Evolutionary conservation across 1,140 invertebrate genomes (phyloP), one percentile per base, ranked within the genome.

Genomic region (Drosophila rhopaloa): DNA sequence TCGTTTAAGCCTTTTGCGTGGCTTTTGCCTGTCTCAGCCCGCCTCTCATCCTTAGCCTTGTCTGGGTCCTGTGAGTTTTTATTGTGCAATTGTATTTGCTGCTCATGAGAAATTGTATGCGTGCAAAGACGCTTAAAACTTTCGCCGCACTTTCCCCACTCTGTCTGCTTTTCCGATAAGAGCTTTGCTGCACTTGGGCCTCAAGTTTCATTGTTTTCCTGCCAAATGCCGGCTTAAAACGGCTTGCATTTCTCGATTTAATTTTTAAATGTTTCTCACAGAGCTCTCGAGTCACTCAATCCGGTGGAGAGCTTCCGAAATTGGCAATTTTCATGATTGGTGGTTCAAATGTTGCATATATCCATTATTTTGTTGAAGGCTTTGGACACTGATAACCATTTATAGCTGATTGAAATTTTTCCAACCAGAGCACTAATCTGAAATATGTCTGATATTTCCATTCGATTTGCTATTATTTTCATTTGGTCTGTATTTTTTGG

Each of bases 31-130:
- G 63, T 60, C 72, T 47, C 56, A 57, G 41, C 32, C 71, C 43
- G 50, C 47, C 58, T 44, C 48, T 13, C 27, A 41, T n/a, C 48
- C 47, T 84, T 37, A 51, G n/a, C 48, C 27, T 37, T n/a, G 37
- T 35, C 43, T 50, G 46, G 50, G 38, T 63, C 37, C 19, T 51
- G 50, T 47, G 44, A 54, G 50, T 81, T 79, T 66, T 89, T 89
- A 83, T 89, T 88, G 83, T 89, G 83, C 84, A 88, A 89, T 88
- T 88, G 83, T 89, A 89, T 89, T 89, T 89, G 57, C 66, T 86
- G 79, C 83, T 86, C 83, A 86, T 86, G 83, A 86, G 83, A 88
- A 86, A 86, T 79, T 88, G 83, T 88, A 82, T 88, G 83, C 83
- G 79, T 83, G 71, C 76, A 86, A 86, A 86, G 83, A 88, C 53